These are phyloP conservation scores for Hesperophylax magnus DNA, from an alignment of 1,140 invertebrate species.

Conservation along the genomic window DNA sequence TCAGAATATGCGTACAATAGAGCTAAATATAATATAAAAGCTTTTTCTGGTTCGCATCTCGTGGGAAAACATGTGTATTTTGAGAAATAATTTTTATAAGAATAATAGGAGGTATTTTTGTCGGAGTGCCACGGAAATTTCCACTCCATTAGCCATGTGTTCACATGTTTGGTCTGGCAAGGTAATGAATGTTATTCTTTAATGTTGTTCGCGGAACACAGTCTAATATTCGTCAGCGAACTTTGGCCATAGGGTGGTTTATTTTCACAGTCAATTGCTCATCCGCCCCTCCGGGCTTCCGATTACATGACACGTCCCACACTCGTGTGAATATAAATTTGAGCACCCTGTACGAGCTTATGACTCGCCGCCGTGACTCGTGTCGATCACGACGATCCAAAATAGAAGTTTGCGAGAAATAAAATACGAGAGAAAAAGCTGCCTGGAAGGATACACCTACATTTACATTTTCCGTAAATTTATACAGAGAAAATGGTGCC, in stretches of 20 bases:
- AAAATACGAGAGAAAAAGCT: neutral
- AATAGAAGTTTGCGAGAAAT: neutral
- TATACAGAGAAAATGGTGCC: neutral
- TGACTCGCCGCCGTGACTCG: neutral
- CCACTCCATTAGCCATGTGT: conserved; percentile 16
- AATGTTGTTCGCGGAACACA: neutral
- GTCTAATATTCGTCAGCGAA: conserved; percentile 3
- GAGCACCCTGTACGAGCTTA: conserved; percentile 30
- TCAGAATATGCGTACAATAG: no score
- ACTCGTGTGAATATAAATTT: conserved; percentile 35
- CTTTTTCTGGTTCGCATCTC: no score
- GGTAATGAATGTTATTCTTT: neutral
- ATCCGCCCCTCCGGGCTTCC: conserved; percentile 23
- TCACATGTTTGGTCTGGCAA: neutral
- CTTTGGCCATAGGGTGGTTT: conserved; percentile 15
- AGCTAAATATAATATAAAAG: no score
- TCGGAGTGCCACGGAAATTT: neutral
- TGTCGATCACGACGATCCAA: conserved; percentile 20
- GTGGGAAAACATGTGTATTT: no score
- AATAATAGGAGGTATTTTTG: neutral
- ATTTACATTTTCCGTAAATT: neutral
- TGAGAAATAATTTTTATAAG: no score
- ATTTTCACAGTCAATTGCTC: conserved; percentile 46
- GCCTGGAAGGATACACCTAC: neutral
- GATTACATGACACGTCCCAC: conserved; percentile 26